Base-by-base conservation (phyloP, 1,140 invertebrate genomes). In the Atopsyche davidsoni region DNA sequence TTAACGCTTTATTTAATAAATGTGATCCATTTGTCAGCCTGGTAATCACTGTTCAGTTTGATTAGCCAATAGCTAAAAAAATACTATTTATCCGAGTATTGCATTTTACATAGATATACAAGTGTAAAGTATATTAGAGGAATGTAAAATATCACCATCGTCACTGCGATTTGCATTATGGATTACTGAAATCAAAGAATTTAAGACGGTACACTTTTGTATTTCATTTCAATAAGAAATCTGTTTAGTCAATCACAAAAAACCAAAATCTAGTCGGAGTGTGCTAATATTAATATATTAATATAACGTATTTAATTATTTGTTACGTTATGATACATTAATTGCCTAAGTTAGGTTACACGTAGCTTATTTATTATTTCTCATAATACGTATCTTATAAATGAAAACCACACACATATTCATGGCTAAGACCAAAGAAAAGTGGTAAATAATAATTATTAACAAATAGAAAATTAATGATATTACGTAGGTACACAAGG, bases 211-310 rank as follows among this genome's bases (percentile, higher is more conserved):
- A 13, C 3, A 16, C n/a, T n/a, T n/a, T n/a, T n/a, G n/a, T n/a
- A n/a, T n/a, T n/a, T n/a, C n/a, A n/a, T n/a, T n/a, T n/a, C n/a
- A n/a, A n/a, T n/a, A n/a, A n/a, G 36, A 39, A 17, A 39, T 21
- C 16, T 39, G n/a, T 39, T 21, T 39, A 39, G 19, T 21, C 36
- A 39, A 39, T 39, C 11, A 39, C 14, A 39, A 39, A 39, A 11
- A 43, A 40, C 22, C 39, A 6, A 43, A 53, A 46, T 57, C 55
- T 57, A 57, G 55, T 57, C 50, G 49, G 23, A n/a, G 22, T 43
- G 50, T 57, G 55, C 55, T 57, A 57, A 53, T 52, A 52, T 19
- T 56, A 52, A 43, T 36, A 18, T 21, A 25, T 51, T 43, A 13
- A 43, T 21, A 40, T 19, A 36, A 17, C 17, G 17, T 28, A 10